Conservation (phyloP, 2,797 vertebrate species). For the Enteromius trimaculatus region DNA sequence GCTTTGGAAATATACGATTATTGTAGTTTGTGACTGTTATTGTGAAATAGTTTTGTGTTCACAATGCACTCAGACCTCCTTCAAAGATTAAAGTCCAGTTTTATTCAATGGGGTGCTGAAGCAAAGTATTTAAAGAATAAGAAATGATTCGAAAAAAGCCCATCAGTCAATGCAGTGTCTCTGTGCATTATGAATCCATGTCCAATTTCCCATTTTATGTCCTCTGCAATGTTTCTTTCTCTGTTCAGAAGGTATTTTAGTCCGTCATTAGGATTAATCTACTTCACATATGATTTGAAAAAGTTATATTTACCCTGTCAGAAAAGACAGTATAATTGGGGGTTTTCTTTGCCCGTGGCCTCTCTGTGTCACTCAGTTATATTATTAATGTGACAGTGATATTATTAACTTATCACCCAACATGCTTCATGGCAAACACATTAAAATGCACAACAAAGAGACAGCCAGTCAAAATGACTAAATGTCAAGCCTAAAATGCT, state of each 20-base stretch:
- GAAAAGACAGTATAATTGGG: conserved; percentile 25
- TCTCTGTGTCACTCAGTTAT: conserved; percentile 6
- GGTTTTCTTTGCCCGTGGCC: conserved; percentile 23
- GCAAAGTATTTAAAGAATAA: no score
- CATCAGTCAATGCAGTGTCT: conserved; percentile 10
- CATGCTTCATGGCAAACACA: conserved; percentile 27
- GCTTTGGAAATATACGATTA: background rate
- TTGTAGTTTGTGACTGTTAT: background rate
- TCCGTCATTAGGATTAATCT: background rate
- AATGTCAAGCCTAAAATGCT: conserved; percentile 34
- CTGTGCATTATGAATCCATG: background rate
- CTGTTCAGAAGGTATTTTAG: background rate
- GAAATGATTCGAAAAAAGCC: conserved; percentile 26
- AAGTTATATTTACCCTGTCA: conserved; percentile 11
- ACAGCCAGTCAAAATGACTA: conserved; percentile 32
- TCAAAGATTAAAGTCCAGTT: background rate
- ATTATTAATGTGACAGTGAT: conserved; percentile 17
- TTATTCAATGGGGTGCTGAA: background rate
- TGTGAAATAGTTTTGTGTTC: background rate
- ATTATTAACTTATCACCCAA: conserved; percentile 42
- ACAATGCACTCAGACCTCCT: background rate
- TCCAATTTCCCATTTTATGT: background rate
- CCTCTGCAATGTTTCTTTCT: background rate
- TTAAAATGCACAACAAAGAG: conserved; percentile 24
- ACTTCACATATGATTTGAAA: conserved; percentile 3